Percentiles rank a stretch among this genome's conserved stretches.
These are phyloP conservation scores for Xiphydria camelus DNA, from an alignment of 2,888 invertebrate genomes.

Conservation along the genomic window DNA sequence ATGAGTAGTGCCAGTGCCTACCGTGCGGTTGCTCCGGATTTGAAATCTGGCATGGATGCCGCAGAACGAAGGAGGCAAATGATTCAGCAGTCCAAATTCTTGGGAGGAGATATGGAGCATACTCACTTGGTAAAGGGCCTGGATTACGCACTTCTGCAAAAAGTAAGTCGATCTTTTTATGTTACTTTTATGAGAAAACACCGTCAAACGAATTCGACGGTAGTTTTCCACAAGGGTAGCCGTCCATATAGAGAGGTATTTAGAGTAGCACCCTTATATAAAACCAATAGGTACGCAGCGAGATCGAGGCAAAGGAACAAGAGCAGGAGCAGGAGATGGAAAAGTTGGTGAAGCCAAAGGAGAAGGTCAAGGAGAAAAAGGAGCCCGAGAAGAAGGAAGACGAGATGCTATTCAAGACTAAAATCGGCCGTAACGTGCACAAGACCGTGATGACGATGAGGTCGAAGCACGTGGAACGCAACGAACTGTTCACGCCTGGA, in stretches of 20 bases:
- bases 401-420: conserved; percentile 81
- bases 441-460: conserved; percentile 70
- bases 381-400: conserved; percentile 67
- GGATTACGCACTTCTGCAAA: conserved; percentile 89
- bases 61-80: conserved; percentile 93
- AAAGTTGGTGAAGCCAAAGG: conserved; percentile 65
- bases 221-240: too few relatives aligned
- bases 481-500: conserved; percentile 91
- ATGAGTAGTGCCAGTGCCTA: conserved; percentile 86
- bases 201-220: too few relatives aligned
- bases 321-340: conserved; percentile 85
- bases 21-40: conserved; percentile 93
- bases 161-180: conserved; percentile 68
- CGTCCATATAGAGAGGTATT: too few relatives aligned
- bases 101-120: conserved; percentile 99
- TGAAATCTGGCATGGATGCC: conserved; percentile 91
- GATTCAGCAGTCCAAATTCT: conserved; percentile 98
- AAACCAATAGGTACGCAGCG: conserved; percentile 79
- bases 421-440: conserved; percentile 77
- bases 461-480: conserved; percentile 75
- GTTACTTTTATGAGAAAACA: too few relatives aligned
- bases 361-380: conserved; percentile 58
- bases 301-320: conserved; percentile 77
- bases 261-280: too few relatives aligned
- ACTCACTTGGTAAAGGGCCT: conserved; percentile 99